Percentiles rank a stretch among this genome's conserved stretches.
These are phyloP conservation scores for Ochotona curzoniae DNA, from an alignment of 2,113 vertebrate genomes.

Conservation along the genomic window DNA sequence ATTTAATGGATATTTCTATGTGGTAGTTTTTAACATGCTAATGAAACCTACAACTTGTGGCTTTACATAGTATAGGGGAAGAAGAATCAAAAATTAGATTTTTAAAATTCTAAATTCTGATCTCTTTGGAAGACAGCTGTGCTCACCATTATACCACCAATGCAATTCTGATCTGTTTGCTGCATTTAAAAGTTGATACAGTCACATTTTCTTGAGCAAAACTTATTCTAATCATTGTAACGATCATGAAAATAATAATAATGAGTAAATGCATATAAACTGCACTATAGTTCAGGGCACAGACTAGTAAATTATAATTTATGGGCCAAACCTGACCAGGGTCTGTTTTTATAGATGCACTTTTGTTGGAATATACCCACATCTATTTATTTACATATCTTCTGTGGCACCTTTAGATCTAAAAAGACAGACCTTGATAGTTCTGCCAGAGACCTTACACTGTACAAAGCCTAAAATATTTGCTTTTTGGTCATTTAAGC, in stretches of 20 bases:
- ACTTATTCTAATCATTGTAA: not conserved
- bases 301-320: not conserved
- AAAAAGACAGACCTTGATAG: not conserved
- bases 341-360: not conserved
- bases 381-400: not conserved
- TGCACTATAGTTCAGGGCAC: not conserved
- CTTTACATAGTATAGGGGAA: constrained; percentile 49
- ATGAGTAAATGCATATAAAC: not conserved
- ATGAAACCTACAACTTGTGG: constrained; percentile 71
- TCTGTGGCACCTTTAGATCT: not conserved
- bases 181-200: constrained; percentile 3
- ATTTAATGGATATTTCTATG: constrained; percentile 66
- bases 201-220: not conserved
- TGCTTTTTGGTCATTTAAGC: not conserved
- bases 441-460: not conserved
- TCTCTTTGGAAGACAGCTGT: not conserved
- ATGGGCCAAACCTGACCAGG: not conserved
- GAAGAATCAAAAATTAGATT: constrained; percentile 40
- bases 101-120: constrained; percentile 44
- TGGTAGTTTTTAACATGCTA: constrained; percentile 65
- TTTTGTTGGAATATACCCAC: not conserved
- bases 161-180: not conserved
- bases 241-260: not conserved
- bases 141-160: too few relatives aligned
- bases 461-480: not conserved